Percentiles rank a stretch among this genome's conserved stretches.
Evolutionary conservation across 1,140 invertebrate genomes (phyloP).

Genomic region (Ceratina japonica): DNA sequence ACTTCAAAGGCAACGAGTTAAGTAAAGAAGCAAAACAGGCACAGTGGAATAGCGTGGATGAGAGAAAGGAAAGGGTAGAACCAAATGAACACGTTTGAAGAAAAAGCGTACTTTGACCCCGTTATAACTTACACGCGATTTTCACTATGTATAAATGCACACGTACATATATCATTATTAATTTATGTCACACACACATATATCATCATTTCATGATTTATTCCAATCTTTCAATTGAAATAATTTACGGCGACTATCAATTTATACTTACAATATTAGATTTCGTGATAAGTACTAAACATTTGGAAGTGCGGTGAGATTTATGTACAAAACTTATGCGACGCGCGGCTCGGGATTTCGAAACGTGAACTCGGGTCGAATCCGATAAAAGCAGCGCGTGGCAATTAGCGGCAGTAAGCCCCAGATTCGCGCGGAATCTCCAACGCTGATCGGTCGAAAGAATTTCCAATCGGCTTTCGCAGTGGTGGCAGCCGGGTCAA

Average conservation of each 20-base stretch:
- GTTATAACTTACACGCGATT: too few species aligned
- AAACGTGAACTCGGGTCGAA: slow-evolving; percentile 42
- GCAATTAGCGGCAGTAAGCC: slow-evolving; percentile 11
- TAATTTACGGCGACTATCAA: too few species aligned
- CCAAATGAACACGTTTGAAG: background rate
- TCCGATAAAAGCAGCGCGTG: slow-evolving; percentile 18
- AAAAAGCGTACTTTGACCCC: background rate
- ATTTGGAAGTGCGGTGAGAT: too few species aligned
- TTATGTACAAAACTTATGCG: background rate
- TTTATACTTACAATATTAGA: too few species aligned
- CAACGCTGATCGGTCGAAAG: slow-evolving; percentile 8
- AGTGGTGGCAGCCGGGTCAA: background rate
- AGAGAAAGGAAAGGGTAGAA: background rate
- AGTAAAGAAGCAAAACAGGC: background rate
- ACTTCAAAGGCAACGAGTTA: slow-evolving; percentile 23
- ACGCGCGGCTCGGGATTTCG: slow-evolving; percentile 16
- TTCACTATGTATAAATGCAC: too few species aligned
- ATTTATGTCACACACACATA: too few species aligned
- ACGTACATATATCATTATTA: too few species aligned
- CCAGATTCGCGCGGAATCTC: slow-evolving; percentile 14
- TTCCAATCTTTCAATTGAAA: too few species aligned
- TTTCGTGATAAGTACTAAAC: too few species aligned
- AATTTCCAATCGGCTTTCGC: slow-evolving; percentile 4
- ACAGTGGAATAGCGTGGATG: background rate
- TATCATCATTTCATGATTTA: too few species aligned